Evolutionary conservation across 2,888 invertebrate species (phyloP).

Genomic region (Carterocephalus palaemon): DNA sequence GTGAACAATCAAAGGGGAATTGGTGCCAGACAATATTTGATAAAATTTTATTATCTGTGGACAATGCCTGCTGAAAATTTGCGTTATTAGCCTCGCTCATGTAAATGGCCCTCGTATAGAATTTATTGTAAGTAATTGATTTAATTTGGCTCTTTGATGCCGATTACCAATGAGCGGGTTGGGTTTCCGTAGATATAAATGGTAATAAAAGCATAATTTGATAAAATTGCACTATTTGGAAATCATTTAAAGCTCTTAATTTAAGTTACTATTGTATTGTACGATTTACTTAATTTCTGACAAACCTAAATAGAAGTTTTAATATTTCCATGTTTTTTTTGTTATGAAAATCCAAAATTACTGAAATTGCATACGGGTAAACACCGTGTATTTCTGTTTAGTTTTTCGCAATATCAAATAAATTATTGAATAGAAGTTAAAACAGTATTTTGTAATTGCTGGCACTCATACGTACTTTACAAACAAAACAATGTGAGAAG

Average conservation of each 20-base stretch:
- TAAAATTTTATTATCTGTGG: slow-evolving; percentile 58
- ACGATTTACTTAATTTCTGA: too few species aligned
- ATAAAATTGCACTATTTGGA: too few species aligned
- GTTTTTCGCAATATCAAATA: too few species aligned
- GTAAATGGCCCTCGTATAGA: slow-evolving; percentile 52
- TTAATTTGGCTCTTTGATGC: slow-evolving; percentile 63
- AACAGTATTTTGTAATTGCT: too few species aligned
- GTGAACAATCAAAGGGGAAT: slow-evolving; percentile 43
- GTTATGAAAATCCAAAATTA: slow-evolving; percentile 1
- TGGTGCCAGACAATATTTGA: slow-evolving; percentile 50
- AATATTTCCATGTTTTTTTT: too few species aligned
- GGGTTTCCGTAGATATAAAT: slow-evolving; percentile 4
- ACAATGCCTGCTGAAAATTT: slow-evolving; percentile 60
- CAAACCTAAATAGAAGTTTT: too few species aligned
- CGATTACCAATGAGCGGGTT: slow-evolving; percentile 31
- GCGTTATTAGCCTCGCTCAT: slow-evolving; percentile 57
- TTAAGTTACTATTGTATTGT: too few species aligned
- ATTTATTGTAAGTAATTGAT: slow-evolving; percentile 66
- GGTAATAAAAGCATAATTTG: slow-evolving; percentile 5
- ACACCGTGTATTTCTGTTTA: too few species aligned
- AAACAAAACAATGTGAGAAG: slow-evolving; percentile 1
- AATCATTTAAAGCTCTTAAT: too few species aligned
- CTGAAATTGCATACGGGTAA: too few species aligned
- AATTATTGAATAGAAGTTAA: too few species aligned
- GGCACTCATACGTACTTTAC: too few species aligned